Evolutionary conservation across 2,797 vertebrate genomes (phyloP).

Genomic region (Sciurus vulgaris): DNA sequence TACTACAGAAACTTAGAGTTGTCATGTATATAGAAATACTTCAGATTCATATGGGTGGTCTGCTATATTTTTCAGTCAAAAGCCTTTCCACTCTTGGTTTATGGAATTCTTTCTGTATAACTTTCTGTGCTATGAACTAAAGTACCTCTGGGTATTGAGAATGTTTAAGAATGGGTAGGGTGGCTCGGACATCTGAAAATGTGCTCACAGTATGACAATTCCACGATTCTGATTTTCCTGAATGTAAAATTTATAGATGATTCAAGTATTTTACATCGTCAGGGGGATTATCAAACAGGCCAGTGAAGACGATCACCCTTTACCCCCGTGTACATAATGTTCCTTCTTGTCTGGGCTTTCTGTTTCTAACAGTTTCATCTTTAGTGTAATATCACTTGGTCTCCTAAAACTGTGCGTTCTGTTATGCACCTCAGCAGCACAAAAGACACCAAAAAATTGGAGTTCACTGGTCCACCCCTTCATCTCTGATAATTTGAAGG

Average conservation of each 20-base stretch:
- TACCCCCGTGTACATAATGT: background rate
- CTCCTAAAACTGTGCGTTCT: background rate
- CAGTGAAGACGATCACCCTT: background rate
- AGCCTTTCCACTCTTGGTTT: background rate
- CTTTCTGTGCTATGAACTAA: background rate
- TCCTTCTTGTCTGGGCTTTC: background rate
- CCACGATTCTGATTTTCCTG: background rate
- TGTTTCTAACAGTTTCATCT: background rate
- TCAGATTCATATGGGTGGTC: background rate
- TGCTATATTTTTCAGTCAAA: background rate
- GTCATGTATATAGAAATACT: background rate
- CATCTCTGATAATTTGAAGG: background rate
- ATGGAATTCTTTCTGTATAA: background rate
- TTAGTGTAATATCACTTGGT: background rate
- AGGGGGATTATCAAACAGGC: background rate
- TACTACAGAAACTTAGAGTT: background rate
- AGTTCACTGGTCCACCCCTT: background rate
- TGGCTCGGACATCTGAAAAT: background rate
- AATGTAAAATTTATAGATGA: background rate
- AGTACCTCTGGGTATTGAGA: background rate
- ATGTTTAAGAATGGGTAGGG: background rate
- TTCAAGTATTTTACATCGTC: background rate
- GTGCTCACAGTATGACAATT: background rate
- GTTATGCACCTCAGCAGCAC: background rate
- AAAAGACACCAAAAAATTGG: background rate